phyloP scores from a whole-genome alignment of 1,140 invertebrate genomes.

The Atta colombica region DNA sequence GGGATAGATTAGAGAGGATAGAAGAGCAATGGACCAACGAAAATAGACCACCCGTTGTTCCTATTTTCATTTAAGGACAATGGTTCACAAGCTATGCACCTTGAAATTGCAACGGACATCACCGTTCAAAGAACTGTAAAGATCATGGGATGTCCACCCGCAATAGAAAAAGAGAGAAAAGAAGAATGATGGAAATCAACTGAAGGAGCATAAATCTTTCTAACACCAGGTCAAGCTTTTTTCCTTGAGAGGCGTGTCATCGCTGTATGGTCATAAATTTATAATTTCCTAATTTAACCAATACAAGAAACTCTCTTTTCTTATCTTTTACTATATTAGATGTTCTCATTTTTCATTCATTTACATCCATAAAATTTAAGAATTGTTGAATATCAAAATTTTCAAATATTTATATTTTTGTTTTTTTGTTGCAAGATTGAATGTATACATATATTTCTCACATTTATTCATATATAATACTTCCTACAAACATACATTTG shows the following conservation, averaged over 20 bases:
- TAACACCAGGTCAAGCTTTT: neutral
- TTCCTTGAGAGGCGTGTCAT: constrained; percentile 26
- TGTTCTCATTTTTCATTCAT: neutral
- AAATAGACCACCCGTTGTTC: constrained; percentile 74
- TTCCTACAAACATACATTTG: too few species aligned
- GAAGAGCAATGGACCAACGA: neutral
- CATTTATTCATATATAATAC: too few species aligned
- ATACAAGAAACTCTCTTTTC: neutral
- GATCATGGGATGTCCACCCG: constrained; percentile 2
- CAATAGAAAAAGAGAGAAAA: constrained; percentile 3
- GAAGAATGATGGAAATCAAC: constrained; percentile 19
- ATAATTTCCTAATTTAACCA: neutral
- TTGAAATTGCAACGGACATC: constrained; percentile 62
- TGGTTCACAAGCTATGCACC: constrained; percentile 32
- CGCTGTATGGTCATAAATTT: neutral
- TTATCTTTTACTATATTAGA: constrained; percentile 11
- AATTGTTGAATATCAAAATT: neutral
- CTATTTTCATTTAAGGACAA: constrained; percentile 80
- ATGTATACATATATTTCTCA: too few species aligned
- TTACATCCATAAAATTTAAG: neutral
- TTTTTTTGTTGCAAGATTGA: neutral
- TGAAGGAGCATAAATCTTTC: constrained; percentile 26
- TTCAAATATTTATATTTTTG: neutral
- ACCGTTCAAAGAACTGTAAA: neutral
- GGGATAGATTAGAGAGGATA: neutral